Conservation (phyloP, 2,888 invertebrate genomes). For the Amitus sp. region DNA sequence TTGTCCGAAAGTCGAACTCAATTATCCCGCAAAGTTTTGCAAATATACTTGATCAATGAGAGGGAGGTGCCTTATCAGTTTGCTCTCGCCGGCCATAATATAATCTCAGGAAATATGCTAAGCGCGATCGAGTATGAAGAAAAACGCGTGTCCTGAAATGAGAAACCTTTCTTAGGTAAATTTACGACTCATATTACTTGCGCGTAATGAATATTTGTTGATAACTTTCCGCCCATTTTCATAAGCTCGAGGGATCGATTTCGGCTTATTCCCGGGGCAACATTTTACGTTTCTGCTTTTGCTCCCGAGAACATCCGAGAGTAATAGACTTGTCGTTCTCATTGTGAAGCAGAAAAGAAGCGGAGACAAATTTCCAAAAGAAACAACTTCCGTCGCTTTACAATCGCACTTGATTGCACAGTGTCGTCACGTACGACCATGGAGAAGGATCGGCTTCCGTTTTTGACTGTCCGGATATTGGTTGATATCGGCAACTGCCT, state of each 20-base stretch:
- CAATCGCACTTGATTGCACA: conserved; percentile 31
- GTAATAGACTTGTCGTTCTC: conserved; percentile 6
- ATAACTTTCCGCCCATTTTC: neutral
- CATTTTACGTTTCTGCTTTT: no score
- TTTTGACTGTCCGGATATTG: conserved; percentile 41
- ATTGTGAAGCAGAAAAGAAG: conserved; percentile 7
- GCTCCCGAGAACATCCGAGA: no score
- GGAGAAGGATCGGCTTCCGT: conserved; percentile 41
- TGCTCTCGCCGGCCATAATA: conserved; percentile 17
- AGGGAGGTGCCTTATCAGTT: conserved; percentile 9
- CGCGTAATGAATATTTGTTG: conserved; percentile 44
- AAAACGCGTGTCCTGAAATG: conserved; percentile 32
- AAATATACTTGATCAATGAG: neutral
- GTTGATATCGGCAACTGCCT: conserved; percentile 37
- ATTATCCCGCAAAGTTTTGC: conserved; percentile 2
- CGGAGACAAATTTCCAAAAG: conserved; percentile 7
- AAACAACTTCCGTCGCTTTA: conserved; percentile 17
- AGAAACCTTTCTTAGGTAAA: conserved; percentile 39
- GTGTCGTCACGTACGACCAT: conserved; percentile 44
- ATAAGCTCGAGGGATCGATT: no score
- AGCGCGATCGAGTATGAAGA: conserved; percentile 30
- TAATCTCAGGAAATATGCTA: conserved; percentile 36
- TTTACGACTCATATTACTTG: conserved; percentile 40
- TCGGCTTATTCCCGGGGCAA: no score
- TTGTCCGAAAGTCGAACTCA: conserved; percentile 1